Conservation (phyloP, 2,888 invertebrate genomes). For the Venustoraphidia nigricollis region DNA sequence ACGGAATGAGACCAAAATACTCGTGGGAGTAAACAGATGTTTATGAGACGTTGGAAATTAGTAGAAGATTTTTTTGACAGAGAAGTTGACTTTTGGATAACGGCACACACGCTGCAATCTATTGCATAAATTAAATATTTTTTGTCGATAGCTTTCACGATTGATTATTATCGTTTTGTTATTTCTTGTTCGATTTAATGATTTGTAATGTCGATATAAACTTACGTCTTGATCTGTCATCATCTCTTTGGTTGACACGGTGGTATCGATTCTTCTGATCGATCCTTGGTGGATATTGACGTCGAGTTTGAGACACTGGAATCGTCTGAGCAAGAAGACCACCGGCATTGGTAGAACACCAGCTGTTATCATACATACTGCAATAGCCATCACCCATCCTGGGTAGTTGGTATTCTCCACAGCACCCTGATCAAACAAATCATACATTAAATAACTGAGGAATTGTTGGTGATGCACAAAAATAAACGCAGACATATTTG, state of each 20-base stretch:
- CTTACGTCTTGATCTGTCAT: constrained; percentile 86
- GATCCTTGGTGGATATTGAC: constrained; percentile 85
- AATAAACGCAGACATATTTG: no score
- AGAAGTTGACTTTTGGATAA: background rate
- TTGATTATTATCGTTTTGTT: background rate
- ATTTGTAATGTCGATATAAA: constrained; percentile 16
- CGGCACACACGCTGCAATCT: background rate
- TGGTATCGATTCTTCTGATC: constrained; percentile 81
- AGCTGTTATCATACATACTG: constrained; percentile 58
- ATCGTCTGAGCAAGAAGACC: constrained; percentile 71
- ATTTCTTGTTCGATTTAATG: background rate
- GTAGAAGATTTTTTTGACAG: background rate
- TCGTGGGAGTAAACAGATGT: background rate
- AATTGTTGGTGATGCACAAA: no score
- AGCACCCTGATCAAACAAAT: constrained; percentile 40
- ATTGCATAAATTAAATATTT: background rate
- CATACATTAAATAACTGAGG: background rate
- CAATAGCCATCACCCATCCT: constrained; percentile 65
- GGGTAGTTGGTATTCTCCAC: constrained; percentile 57
- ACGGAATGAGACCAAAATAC: no score
- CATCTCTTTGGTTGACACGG: constrained; percentile 89
- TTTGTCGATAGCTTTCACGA: background rate
- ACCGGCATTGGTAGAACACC: constrained; percentile 74
- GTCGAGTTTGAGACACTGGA: constrained; percentile 77
- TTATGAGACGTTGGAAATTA: no score